phyloP scores from a whole-genome alignment of 2,113 vertebrate species.

The Cathartes aura region DNA sequence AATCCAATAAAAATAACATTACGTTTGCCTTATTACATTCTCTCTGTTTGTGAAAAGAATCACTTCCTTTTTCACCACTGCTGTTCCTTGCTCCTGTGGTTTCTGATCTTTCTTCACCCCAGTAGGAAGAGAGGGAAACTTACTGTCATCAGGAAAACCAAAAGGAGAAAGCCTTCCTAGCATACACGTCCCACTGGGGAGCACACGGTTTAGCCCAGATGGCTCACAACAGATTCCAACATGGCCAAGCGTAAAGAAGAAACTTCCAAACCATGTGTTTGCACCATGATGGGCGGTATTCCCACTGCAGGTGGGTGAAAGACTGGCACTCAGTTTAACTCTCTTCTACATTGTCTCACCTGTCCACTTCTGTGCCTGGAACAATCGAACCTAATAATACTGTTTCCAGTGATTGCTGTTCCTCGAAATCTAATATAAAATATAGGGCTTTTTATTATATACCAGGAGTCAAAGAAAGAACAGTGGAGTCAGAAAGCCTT shows the following conservation, averaged over 20 bases:
- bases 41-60: not conserved
- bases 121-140: not conserved
- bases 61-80: not conserved
- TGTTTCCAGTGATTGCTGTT: not conserved
- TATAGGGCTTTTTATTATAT: not conserved
- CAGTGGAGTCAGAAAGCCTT: not conserved
- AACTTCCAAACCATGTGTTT: not conserved
- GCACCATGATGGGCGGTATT: fast-evolving
- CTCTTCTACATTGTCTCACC: not conserved
- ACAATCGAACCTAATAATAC: not conserved
- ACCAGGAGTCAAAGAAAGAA: not conserved
- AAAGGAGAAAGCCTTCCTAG: not conserved
- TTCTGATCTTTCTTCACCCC: not conserved
- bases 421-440: not conserved
- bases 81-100: not conserved
- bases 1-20: not conserved
- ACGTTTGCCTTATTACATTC: not conserved
- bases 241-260: not conserved
- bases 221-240: not conserved
- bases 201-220: not conserved
- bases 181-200: not conserved
- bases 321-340: not conserved
- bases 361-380: not conserved
- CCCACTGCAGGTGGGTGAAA: not conserved
- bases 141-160: not conserved